Base-by-base conservation (phyloP, 2,888 invertebrate genomes). In the Melipona beecheii region DNA sequence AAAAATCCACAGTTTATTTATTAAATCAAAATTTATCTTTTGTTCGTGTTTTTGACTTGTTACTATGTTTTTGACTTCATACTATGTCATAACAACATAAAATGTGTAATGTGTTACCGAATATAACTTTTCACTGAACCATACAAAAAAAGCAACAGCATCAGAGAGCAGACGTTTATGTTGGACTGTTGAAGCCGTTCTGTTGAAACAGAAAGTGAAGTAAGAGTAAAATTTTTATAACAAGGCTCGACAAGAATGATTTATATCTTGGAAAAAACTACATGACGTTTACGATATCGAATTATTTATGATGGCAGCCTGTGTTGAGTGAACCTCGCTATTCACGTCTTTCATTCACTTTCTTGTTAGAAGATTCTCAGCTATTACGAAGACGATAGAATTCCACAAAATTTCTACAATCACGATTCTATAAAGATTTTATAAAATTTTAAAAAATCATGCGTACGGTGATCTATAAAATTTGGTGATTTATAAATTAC, bases 231-330 rank as follows among this genome's bases (percentile, higher is more conserved):
- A 89, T 91, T 91, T 91, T 90, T 89, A 90, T 85, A 87, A 82
- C 87, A 75, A 81, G 77, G 74, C 83, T 71, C 79, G 68, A 76
- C 75, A 49, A 76, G 83, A 88, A 89, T 92, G 92, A 93, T 92
- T 92, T 93, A 93, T 89, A 88, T 75, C 79, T 86, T 85, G 88
- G 36, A 84, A 92, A 93, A 91, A 91, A 91, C 85, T 87, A 82
- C 75, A 80, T 83, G 91, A 93, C 92, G 87, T 93, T 93, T 92
- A 93, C 92, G 92, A 91, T 90, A 89, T 87, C 90, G 86, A 92
- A 93, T 92, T 93, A 92, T 92, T 92, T 92, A 92, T 91, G 88
- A 90, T 88, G 84, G 86, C 87, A 88, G 87, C 74, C 66, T 70
- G 70, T 69, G 79, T 58, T 71, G 68, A 68, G 64, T 76, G 75